Conservation (phyloP, 2,888 invertebrate genomes). For the Tortrix viridana region DNA sequence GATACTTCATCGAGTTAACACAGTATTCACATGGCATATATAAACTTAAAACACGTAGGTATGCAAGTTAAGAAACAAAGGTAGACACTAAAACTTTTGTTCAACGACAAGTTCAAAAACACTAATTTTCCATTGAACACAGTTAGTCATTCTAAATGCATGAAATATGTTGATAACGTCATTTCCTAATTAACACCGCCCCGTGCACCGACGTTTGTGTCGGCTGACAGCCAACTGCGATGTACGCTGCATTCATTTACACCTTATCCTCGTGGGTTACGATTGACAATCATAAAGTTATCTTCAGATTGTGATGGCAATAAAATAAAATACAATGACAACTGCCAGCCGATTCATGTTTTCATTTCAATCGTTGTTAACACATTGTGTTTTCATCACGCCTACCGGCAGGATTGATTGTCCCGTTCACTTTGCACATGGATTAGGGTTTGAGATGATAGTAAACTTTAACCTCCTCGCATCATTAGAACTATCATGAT, state of each 20-base stretch:
- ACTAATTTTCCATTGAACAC: constrained; percentile 10
- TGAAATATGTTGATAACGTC: constrained; percentile 22
- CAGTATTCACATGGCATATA: too few species aligned
- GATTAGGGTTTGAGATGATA: too few species aligned
- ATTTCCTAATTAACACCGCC: constrained; percentile 43
- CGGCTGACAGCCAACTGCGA: constrained; percentile 36
- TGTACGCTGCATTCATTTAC: constrained; percentile 45
- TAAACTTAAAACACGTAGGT: too few species aligned
- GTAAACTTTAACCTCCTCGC: too few species aligned
- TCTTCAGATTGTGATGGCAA: constrained; percentile 19
- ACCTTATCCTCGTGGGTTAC: constrained; percentile 39
- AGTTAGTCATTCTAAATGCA: constrained; percentile 16
- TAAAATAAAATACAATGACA: constrained; percentile 30
- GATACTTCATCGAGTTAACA: too few species aligned
- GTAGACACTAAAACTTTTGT: too few species aligned
- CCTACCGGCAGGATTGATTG: not conserved
- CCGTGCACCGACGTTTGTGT: constrained; percentile 33
- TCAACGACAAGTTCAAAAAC: not conserved
- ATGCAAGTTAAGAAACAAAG: too few species aligned
- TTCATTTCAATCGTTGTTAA: constrained; percentile 31
- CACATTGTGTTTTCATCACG: constrained; percentile 19
- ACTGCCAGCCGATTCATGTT: constrained; percentile 5
- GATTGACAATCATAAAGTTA: constrained; percentile 23
- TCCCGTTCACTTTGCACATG: too few species aligned
- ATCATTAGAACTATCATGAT: too few species aligned